Percentiles rank a stretch among this genome's conserved stretches.
Evolutionary conservation across 2,888 invertebrate species (phyloP).

Genomic region (Sinhomidia bicolor): DNA sequence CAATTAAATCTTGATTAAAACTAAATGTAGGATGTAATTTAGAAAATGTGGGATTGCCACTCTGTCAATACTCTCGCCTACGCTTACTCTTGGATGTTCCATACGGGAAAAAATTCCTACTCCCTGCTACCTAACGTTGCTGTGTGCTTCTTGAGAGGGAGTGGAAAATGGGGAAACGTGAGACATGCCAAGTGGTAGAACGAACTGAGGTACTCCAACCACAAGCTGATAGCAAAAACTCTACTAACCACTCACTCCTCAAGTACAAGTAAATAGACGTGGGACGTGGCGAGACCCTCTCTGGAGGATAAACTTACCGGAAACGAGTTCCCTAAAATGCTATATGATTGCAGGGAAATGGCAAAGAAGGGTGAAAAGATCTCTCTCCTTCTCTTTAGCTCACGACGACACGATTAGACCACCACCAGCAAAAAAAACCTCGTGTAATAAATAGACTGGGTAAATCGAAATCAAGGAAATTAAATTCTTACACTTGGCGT

Average conservation of each 20-base stretch:
- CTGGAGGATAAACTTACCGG: conserved; percentile 41
- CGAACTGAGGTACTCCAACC: conserved; percentile 10
- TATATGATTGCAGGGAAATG: background rate
- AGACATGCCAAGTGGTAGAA: too few relatives aligned
- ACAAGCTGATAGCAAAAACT: too few relatives aligned
- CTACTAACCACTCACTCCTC: conserved; percentile 11
- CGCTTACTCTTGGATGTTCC: too few relatives aligned
- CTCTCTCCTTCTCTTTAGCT: background rate
- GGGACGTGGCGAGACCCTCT: conserved; percentile 18
- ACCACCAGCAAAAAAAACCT: background rate
- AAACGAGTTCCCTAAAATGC: conserved; percentile 28
- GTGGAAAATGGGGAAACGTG: too few relatives aligned
- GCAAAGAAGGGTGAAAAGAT: background rate
- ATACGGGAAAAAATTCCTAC: too few relatives aligned
- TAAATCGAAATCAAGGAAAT: conserved; percentile 32
- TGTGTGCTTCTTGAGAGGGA: too few relatives aligned
- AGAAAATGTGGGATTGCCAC: too few relatives aligned
- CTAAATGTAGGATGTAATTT: too few relatives aligned
- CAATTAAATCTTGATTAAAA: too few relatives aligned
- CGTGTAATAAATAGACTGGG: conserved; percentile 15
- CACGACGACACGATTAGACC: background rate
- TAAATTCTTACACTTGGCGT: conserved; percentile 44
- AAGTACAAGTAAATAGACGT: conserved; percentile 18
- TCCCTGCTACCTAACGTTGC: too few relatives aligned
- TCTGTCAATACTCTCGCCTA: too few relatives aligned